A percentile compares a stretch with the other conserved stretches of the same genome.
Conservation (phyloP, 2,797 vertebrate species). For the Gymnoscopelus microlampas region DNA sequence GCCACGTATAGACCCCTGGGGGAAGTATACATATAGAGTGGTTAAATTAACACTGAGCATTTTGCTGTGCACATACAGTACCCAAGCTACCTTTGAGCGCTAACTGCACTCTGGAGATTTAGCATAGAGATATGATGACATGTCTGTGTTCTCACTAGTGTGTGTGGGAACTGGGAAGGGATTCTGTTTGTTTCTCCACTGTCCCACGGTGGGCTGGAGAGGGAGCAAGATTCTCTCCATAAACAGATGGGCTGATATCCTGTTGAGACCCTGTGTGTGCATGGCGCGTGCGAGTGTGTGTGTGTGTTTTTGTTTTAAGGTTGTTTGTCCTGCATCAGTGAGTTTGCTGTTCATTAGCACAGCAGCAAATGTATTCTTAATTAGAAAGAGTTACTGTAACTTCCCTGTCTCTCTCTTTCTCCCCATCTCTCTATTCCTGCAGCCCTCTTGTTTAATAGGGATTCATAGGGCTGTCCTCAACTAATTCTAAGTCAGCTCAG, state of each 20-base stretch:
- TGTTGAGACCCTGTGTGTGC: neutral
- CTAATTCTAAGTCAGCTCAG: neutral
- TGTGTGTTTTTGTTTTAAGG: conserved; percentile 42
- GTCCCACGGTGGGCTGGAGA: conserved; percentile 41
- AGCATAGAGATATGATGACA: conserved; percentile 69
- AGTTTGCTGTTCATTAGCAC: conserved; percentile 66
- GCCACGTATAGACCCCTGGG: too few species aligned
- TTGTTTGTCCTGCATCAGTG: conserved; percentile 71
- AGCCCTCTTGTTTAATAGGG: neutral
- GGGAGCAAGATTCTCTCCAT: conserved; percentile 45
- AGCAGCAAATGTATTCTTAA: conserved; percentile 64
- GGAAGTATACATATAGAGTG: neutral
- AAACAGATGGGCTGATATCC: conserved; percentile 69
- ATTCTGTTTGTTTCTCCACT: conserved; percentile 2
- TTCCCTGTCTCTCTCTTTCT: neutral
- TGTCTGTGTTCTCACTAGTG: conserved; percentile 61
- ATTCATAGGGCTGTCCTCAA: neutral
- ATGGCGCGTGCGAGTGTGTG: neutral
- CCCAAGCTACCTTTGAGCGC: conserved; percentile 49
- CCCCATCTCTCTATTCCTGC: neutral
- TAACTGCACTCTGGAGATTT: conserved; percentile 50
- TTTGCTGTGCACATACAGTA: conserved; percentile 24
- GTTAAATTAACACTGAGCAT: neutral
- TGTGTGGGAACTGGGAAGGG: conserved; percentile 23
- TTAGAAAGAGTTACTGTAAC: conserved; percentile 64